phyloP scores from a whole-genome alignment of 2,888 invertebrate species.

The Sicus ferrugineus region DNA sequence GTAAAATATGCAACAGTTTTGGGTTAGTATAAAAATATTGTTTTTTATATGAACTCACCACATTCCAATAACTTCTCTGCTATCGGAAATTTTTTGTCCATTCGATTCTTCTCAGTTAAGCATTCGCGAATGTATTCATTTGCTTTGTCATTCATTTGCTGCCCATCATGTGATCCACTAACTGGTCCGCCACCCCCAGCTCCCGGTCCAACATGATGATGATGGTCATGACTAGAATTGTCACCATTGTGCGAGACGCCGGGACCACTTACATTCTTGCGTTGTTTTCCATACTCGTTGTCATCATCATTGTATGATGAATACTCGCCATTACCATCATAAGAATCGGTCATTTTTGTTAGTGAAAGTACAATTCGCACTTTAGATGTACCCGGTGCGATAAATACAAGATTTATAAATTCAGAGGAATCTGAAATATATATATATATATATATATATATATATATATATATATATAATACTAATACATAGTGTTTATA shows the following conservation, averaged over 20 bases:
- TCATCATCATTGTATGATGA: slow-evolving; percentile 61
- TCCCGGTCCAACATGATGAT: slow-evolving; percentile 62
- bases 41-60: slow-evolving; percentile 66
- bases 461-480: neutral
- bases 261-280: slow-evolving; percentile 51
- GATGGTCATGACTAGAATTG: slow-evolving; percentile 51
- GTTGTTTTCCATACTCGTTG: slow-evolving; percentile 58
- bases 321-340: slow-evolving; percentile 64
- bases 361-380: slow-evolving; percentile 12
- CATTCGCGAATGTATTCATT: slow-evolving; percentile 81
- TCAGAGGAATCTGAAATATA: neutral
- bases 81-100: slow-evolving; percentile 75
- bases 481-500: neutral
- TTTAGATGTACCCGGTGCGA: slow-evolving; percentile 19
- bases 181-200: slow-evolving; percentile 33
- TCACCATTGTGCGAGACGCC: slow-evolving; percentile 59
- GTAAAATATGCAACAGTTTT: too few relatives aligned
- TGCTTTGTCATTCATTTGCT: slow-evolving; percentile 73
- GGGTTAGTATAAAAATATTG: too few relatives aligned
- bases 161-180: slow-evolving; percentile 49
- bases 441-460: neutral
- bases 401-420: slow-evolving; percentile 1
- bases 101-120: slow-evolving; percentile 74
- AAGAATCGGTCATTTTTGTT: slow-evolving; percentile 62
- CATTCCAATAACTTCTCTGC: slow-evolving; percentile 76